Evolutionary conservation across 2,888 invertebrate genomes (phyloP), one percentile per base, ranked within the genome.

Genomic region (Rhogogaster chlorosoma): DNA sequence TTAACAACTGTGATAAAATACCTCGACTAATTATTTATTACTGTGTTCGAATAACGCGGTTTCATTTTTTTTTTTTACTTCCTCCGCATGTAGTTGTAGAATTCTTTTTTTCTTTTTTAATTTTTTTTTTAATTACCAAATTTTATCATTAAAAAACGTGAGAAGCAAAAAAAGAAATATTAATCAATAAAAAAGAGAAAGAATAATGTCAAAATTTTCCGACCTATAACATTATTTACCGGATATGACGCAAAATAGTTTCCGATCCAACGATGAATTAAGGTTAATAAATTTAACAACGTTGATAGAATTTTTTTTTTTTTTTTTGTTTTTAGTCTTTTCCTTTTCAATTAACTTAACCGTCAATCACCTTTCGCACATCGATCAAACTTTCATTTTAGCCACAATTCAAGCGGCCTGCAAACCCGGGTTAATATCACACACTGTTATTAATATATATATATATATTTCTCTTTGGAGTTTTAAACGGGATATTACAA

Each of bases 1-100:
- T 61, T 80, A 61, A 32, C 61, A 80, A 80, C 80, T 61, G 61
- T 49, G 57, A 80, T 80, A n/a, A 80, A 80, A 77, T 77, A 6
- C 32, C 29, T n/a, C 29, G 29, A 53, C 49, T 53, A 77, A 77
- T 77, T 77, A 77, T 77, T 77, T 53, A 77, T 53, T 15, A 53
- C n/a, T 2, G 3, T 18, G 7, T 32, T 67, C 18, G 32, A 67
- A 67, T 32, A 32, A 15, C 32, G 18, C 15, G 64, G 64, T 67
- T 15, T 29, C 6, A 0, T 32, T 67, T 18, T 67, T 26, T 32
- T 32, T 26, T 32, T 12, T 32, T 67, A 2, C 6, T 53, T 61
- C 7, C 15, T 18, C n/a, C n/a, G n/a, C n/a, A n/a, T n/a, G n/a
- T n/a, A n/a, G n/a, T 61, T 9, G 22, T 22, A 22, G 22, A 57